These are phyloP conservation scores for Nomada hirtipes DNA, from an alignment of 2,888 invertebrate genomes.

Conservation along the genomic window DNA sequence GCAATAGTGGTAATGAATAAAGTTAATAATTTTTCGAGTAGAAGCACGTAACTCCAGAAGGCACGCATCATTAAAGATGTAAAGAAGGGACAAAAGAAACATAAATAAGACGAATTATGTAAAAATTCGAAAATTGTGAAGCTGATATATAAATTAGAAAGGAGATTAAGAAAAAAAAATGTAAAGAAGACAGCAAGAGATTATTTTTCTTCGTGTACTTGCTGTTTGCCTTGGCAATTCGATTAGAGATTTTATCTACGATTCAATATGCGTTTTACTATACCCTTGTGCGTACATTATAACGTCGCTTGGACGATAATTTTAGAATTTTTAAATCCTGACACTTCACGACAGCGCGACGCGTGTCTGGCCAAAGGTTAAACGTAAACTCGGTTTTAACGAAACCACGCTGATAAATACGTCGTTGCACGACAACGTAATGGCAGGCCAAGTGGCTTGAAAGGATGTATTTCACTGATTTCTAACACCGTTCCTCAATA, in stretches of 20 bases:
- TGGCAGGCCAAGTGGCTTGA: conserved; percentile 16
- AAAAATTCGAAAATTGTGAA: no score
- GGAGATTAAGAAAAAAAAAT: not conserved
- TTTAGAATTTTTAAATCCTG: conserved; percentile 17
- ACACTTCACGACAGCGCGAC: conserved; percentile 3
- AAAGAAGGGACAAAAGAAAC: no score
- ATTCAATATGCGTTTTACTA: not conserved
- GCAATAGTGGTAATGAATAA: no score
- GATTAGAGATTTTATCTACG: conserved; percentile 22
- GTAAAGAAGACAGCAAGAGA: not conserved
- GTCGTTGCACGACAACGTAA: conserved; percentile 18
- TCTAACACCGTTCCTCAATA: not conserved
- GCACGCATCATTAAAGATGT: no score
- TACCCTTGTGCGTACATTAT: conserved; percentile 3
- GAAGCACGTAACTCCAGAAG: no score
- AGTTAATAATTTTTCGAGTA: no score
- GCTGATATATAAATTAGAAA: not conserved
- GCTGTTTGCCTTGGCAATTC: conserved; percentile 13
- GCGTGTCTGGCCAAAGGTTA: conserved; percentile 34
- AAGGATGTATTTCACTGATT: conserved; percentile 36
- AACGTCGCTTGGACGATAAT: conserved; percentile 19
- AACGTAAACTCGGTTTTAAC: conserved; percentile 36
- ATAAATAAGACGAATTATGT: no score
- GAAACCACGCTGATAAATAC: conserved; percentile 22
- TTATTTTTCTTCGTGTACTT: not conserved